Percentiles rank a stretch among this genome's conserved stretches.
Conservation (phyloP, 1,140 invertebrate species). For the Drosophila sechellia region DNA sequence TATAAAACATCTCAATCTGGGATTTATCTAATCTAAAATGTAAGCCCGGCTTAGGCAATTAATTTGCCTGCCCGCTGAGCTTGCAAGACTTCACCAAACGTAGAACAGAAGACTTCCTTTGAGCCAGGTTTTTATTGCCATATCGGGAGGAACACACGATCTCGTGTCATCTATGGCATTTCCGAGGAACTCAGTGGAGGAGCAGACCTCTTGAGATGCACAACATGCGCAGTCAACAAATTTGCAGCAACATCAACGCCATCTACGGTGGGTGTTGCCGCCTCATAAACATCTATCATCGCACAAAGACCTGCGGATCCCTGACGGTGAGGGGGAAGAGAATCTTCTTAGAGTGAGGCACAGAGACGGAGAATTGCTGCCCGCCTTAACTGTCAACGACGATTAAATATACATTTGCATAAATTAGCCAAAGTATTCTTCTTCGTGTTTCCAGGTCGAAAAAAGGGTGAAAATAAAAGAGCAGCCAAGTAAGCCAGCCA, state of each 20-base stretch:
- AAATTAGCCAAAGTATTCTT: constrained; percentile 71
- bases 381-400: constrained; percentile 82
- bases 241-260: constrained; percentile 72
- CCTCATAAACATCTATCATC: constrained; percentile 81
- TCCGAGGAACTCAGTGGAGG: constrained; percentile 26
- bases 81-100: constrained; percentile 10
- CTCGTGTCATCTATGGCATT: constrained; percentile 51
- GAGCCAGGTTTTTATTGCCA: constrained; percentile 22
- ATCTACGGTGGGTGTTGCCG: constrained; percentile 80
- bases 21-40: constrained; percentile 32
- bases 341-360: constrained; percentile 3
- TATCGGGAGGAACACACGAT: constrained; percentile 45
- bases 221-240: constrained; percentile 77
- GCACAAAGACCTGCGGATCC: constrained; percentile 43
- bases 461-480: constrained; percentile 77
- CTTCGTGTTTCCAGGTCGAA: constrained; percentile 33
- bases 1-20: constrained; percentile 14
- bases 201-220: constrained; percentile 62
- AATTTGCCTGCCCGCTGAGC: constrained; percentile 36
- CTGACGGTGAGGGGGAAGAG: constrained; percentile 3
- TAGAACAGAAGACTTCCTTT: constrained; percentile 24
- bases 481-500: constrained; percentile 38
- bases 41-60: constrained; percentile 32
- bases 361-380: constrained; percentile 22
- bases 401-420: constrained; percentile 84